These are phyloP conservation scores for Gallinago solitaria DNA, from an alignment of 2,797 vertebrate species.

Conservation along the genomic window DNA sequence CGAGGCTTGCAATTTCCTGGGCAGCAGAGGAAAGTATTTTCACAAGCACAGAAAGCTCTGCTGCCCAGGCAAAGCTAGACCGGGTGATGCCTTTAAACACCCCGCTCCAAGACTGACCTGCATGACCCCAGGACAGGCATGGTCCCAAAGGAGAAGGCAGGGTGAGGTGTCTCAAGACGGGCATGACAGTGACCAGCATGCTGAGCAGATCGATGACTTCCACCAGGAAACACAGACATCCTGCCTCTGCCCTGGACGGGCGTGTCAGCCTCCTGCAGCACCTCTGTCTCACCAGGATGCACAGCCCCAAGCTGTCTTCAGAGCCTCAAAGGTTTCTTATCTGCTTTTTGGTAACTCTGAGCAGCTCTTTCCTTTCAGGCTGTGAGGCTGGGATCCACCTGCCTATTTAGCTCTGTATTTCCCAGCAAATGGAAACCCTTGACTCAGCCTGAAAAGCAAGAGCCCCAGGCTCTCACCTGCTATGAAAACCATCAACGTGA, in stretches of 20 bases:
- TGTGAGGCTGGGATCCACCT: not conserved
- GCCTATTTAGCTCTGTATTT: not conserved
- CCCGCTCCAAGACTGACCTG: not conserved
- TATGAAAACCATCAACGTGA: not conserved
- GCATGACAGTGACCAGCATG: not conserved
- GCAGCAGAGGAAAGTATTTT: not conserved
- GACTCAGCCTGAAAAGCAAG: not conserved
- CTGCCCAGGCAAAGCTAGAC: not conserved
- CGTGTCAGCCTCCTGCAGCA: fast-evolving
- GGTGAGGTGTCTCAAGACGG: not conserved
- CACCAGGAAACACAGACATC: not conserved
- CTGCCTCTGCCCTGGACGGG: not conserved
- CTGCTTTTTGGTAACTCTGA: not conserved
- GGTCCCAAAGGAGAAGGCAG: not conserved
- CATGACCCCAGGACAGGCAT: not conserved
- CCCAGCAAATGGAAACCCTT: not conserved
- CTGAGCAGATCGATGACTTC: not conserved
- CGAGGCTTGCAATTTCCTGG: not conserved
- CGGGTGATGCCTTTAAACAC: not conserved
- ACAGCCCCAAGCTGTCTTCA: not conserved
- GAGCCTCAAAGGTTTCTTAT: not conserved
- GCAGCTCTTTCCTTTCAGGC: not conserved
- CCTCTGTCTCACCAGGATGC: not conserved
- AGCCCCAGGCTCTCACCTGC: not conserved
- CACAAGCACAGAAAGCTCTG: not conserved